phyloP scores from a whole-genome alignment of 1,140 invertebrate species.

The Laupala kohalensis region DNA sequence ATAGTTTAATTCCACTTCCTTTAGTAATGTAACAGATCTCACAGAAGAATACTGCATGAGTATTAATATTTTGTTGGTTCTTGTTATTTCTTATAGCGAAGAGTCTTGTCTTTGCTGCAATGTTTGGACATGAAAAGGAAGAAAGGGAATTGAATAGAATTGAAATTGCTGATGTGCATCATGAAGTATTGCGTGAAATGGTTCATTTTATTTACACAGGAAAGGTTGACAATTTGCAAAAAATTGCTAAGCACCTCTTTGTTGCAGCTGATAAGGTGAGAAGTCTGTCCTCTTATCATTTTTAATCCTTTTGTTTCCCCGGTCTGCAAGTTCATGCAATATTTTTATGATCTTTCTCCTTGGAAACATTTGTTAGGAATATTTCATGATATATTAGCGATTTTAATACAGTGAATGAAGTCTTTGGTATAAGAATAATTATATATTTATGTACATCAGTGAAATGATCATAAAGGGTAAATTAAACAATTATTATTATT shows the following conservation, averaged over 20 bases:
- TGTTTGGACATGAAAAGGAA: conserved; percentile 99
- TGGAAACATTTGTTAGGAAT: background rate
- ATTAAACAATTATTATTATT: too few relatives aligned
- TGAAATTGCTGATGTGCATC: conserved; percentile 93
- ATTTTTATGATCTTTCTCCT: background rate
- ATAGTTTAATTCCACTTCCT: too few relatives aligned
- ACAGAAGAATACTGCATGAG: too few relatives aligned
- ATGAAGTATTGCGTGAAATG: conserved; percentile 94
- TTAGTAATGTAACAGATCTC: too few relatives aligned
- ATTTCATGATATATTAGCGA: background rate
- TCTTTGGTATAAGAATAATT: too few relatives aligned
- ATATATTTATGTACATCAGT: too few relatives aligned
- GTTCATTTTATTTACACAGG: conserved; percentile 97
- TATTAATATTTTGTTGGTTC: background rate
- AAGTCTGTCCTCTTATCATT: too few relatives aligned
- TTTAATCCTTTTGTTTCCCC: too few relatives aligned
- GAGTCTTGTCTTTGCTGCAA: conserved; percentile 92
- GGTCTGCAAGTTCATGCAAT: background rate
- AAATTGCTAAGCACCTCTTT: conserved; percentile 94
- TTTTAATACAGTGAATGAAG: too few relatives aligned
- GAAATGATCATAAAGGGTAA: too few relatives aligned
- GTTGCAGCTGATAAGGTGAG: conserved; percentile 89
- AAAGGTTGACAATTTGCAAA: conserved; percentile 86
- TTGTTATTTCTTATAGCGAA: conserved; percentile 50
- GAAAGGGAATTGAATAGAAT: conserved; percentile 92